Conservation (phyloP, 2,888 invertebrate genomes). For the Hydropsyche betteni region DNA sequence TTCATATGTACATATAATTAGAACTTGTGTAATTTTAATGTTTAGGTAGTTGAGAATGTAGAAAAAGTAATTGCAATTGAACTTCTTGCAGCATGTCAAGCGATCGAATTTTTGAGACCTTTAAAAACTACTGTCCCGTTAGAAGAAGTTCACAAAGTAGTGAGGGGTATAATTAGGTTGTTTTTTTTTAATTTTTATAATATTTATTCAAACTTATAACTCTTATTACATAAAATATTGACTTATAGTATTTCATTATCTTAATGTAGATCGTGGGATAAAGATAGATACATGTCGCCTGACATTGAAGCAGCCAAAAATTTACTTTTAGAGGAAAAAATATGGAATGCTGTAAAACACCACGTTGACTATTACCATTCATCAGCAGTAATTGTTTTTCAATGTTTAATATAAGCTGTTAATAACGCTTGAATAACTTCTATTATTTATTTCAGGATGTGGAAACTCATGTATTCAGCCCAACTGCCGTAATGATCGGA, state of each 20-base stretch:
- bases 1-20: background rate
- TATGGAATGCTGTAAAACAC: constrained; percentile 65
- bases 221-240: constrained; percentile 4
- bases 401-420: constrained; percentile 3
- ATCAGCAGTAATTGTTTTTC: constrained; percentile 54
- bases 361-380: constrained; percentile 60
- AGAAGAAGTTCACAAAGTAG: constrained; percentile 70
- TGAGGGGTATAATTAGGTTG: constrained; percentile 64
- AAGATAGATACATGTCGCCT: constrained; percentile 72
- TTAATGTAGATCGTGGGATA: constrained; percentile 65
- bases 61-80: constrained; percentile 72
- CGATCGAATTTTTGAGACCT: constrained; percentile 72
- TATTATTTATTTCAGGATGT: constrained; percentile 56
- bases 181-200: too few relatives aligned
- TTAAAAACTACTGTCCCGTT: constrained; percentile 70
- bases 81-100: constrained; percentile 72
- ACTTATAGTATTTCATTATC: constrained; percentile 46
- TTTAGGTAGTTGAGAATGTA: constrained; percentile 64
- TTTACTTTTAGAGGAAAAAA: constrained; percentile 61
- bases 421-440: background rate
- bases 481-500: constrained; percentile 55
- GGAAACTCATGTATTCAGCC: constrained; percentile 65
- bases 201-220: background rate
- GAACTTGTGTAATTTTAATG: background rate
- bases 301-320: constrained; percentile 70